A percentile compares a stretch with the other conserved stretches of the same genome.
These are phyloP conservation scores for Callopanchax toddi DNA, from an alignment of 2,113 vertebrate species.

Conservation along the genomic window DNA sequence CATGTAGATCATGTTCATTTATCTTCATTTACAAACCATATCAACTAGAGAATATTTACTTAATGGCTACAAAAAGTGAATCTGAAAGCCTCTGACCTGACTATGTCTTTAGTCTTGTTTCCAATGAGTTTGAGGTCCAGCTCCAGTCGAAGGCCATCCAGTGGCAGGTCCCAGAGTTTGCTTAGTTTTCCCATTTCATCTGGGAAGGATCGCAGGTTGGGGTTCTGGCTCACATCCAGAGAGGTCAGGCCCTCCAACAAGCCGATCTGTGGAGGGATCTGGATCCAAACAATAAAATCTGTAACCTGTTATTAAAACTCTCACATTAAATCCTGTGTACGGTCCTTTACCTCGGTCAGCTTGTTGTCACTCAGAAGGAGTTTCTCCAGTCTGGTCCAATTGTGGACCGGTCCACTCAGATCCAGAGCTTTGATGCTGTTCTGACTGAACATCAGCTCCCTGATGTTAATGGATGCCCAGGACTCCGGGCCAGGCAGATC, in stretches of 20 bases:
- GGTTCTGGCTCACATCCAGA: conserved; percentile 92
- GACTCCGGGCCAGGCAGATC: conserved; percentile 82
- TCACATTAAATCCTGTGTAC: neutral
- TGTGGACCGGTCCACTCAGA: conserved; percentile 83
- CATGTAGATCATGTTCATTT: no score
- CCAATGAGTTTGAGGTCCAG: conserved; percentile 94
- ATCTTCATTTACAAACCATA: no score
- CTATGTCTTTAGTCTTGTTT: conserved; percentile 94
- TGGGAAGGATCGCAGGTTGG: conserved; percentile 87
- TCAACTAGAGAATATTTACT: no score
- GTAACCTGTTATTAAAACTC: neutral
- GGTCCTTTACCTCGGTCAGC: conserved; percentile 85
- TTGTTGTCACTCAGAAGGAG: conserved; percentile 90
- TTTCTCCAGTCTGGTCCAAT: conserved; percentile 92
- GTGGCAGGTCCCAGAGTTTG: conserved; percentile 94
- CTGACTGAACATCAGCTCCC: conserved; percentile 90
- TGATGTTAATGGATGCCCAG: conserved; percentile 89
- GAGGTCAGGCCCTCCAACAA: conserved; percentile 90
- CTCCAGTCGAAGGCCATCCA: conserved; percentile 91
- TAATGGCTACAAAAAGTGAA: no score
- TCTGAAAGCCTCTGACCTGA: conserved; percentile 83
- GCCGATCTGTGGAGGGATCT: conserved; percentile 95
- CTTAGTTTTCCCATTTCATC: conserved; percentile 95
- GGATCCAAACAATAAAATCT: conserved; percentile 10
- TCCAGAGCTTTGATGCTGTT: conserved; percentile 88